Conservation (phyloP, 2,888 invertebrate genomes). For the Penaeus monodon region DNA sequence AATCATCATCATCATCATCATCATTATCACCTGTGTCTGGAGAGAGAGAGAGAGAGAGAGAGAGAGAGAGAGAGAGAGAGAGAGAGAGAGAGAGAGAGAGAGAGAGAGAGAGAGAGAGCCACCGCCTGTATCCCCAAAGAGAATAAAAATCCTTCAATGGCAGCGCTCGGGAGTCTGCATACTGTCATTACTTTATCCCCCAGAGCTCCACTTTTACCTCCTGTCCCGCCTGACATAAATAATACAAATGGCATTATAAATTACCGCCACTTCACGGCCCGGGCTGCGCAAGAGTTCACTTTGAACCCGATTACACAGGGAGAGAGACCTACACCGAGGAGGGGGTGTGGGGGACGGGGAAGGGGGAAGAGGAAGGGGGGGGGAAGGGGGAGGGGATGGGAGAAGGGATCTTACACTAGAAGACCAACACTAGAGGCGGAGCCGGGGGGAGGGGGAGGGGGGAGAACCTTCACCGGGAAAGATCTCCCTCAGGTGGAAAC, state of each 20-base stretch:
- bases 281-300: slow-evolving; percentile 42
- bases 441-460: background rate
- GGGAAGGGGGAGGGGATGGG: slow-evolving; percentile 1
- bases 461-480: background rate
- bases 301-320: slow-evolving; percentile 33
- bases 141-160: slow-evolving; percentile 29
- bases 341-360: background rate
- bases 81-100: slow-evolving; percentile 26
- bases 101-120: slow-evolving; percentile 26
- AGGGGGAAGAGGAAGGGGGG: background rate
- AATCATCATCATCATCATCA: background rate
- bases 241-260: slow-evolving; percentile 61
- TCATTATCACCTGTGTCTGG: background rate
- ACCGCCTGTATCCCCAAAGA: background rate
- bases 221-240: slow-evolving; percentile 55
- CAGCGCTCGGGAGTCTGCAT: slow-evolving; percentile 34
- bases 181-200: slow-evolving; percentile 52
- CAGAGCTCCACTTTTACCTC: slow-evolving; percentile 48
- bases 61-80: background rate
- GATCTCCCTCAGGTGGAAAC: too few species aligned
- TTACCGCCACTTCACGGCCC: slow-evolving; percentile 52
- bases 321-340: background rate
- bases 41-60: too few species aligned
- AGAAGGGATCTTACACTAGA: background rate
- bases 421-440: background rate